Evolutionary conservation across 64 coral and sea anemone genomes (phyloP), one percentile per base, ranked within the genome.

Genomic region (Pocillopora damicornis): DNA sequence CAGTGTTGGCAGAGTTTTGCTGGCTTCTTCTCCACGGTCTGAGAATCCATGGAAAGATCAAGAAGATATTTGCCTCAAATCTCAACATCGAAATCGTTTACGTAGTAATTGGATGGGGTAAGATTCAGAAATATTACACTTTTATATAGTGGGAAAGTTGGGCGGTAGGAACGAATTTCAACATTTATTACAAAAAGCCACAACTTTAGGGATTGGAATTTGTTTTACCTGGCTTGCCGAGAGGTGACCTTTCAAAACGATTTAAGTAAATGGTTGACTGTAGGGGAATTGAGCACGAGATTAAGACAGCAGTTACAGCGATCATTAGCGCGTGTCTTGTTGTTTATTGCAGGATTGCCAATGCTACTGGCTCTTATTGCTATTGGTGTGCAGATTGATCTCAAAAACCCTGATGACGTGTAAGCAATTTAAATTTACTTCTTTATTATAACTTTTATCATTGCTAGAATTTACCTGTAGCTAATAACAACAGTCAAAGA

Each of bases 21-120:
- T 97, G 94, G 94, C 91, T 97, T 2, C 81, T 97, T 83, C 91
- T 97, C 37, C 94, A 97, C 37, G 94, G 87, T 64, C 82, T 97
- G 1, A 77, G 94, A 66, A 87, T 97, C 22, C 94, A 97, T 5
- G 94, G 94, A 36, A 97, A 97, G 69, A 97, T 97, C 23, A 97
- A 97, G 81, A 88, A 88, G 30, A 78, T 97, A 8, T 97, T 97
- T 77, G 83, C 94, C 35, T 89, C 91, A 61, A 82, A 79, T 22
- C 87, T 97, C 38, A 97, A 97, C 74, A 97, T 97, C 16, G 94
- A 97, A 60, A 42, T 90, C 0, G 92, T 97, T 15, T 97, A 97
- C 67, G 77, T 93, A 11, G 88, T 78, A 10, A 77, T 97, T 67
- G 94, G 94, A 22, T 97, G 94, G 94, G 91, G 94, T 97, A 75